These are phyloP conservation scores for Podargus strigoides DNA, from an alignment of 2,797 vertebrate genomes.

Conservation along the genomic window DNA sequence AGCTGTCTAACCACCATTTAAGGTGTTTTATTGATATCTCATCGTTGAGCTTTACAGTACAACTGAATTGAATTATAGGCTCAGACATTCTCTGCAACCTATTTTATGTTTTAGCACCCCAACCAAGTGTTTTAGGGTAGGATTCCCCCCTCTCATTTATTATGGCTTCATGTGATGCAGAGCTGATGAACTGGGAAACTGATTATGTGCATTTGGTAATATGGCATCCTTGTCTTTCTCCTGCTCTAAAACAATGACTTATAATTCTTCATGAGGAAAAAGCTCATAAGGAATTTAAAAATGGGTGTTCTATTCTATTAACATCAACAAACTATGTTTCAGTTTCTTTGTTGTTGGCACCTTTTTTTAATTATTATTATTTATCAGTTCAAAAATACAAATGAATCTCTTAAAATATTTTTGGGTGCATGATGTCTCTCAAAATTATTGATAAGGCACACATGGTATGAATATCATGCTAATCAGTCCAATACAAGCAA, in stretches of 20 bases:
- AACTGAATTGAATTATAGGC: constrained; percentile 35
- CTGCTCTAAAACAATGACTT: neutral
- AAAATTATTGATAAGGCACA: neutral
- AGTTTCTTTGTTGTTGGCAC: neutral
- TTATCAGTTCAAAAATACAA: neutral
- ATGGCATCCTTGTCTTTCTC: neutral
- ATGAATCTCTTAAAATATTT: neutral
- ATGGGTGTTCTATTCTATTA: neutral
- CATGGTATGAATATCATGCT: neutral
- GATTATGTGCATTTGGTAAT: neutral
- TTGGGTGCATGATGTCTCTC: neutral
- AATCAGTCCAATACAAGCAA: neutral
- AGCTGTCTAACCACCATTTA: neutral
- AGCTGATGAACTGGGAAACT: constrained; percentile 31
- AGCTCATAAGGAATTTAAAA: neutral
- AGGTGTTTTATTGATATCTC: constrained; percentile 1
- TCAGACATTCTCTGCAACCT: neutral
- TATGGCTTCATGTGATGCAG: constrained; percentile 7
- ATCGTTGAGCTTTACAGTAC: neutral
- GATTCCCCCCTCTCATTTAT: too few species aligned
- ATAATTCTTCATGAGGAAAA: neutral
- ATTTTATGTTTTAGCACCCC: neutral
- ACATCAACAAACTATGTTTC: neutral
- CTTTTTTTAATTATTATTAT: neutral
- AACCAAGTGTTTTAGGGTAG: too few species aligned